These are phyloP conservation scores for Caiman crocodilus DNA, from an alignment of 2,797 vertebrate species.

Conservation along the genomic window DNA sequence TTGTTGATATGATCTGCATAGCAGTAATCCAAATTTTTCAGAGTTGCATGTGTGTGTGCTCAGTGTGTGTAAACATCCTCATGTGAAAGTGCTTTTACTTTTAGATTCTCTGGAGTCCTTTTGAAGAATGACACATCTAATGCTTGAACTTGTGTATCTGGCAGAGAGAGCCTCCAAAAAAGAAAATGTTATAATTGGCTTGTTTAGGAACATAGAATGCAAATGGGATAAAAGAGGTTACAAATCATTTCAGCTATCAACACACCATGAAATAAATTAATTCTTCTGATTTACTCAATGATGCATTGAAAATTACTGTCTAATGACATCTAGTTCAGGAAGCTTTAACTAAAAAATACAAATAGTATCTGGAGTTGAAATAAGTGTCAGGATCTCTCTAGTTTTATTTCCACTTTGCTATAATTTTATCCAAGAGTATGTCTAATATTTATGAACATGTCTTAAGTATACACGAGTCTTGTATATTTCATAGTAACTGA, in stretches of 20 bases:
- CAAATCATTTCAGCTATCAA: background rate
- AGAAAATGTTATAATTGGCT: background rate
- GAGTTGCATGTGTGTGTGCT: background rate
- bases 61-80: background rate
- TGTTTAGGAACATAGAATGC: constrained; percentile 19
- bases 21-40: background rate
- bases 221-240: background rate
- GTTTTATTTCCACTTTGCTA: constrained; percentile 32
- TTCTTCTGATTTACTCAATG: constrained; percentile 10
- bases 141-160: background rate
- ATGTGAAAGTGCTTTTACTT: background rate
- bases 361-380: background rate
- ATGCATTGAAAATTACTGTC: background rate
- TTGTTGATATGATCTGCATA: background rate
- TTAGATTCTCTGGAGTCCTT: background rate
- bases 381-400: background rate
- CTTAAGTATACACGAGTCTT: background rate
- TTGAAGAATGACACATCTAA: background rate
- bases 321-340: background rate
- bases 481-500: constrained; percentile 23
- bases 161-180: background rate
- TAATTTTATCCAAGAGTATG: constrained; percentile 26
- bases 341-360: background rate
- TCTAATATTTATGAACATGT: constrained; percentile 1
- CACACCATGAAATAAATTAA: background rate